Conservation (phyloP, 2,113 vertebrate species). For the Aptenodytes patagonicus region DNA sequence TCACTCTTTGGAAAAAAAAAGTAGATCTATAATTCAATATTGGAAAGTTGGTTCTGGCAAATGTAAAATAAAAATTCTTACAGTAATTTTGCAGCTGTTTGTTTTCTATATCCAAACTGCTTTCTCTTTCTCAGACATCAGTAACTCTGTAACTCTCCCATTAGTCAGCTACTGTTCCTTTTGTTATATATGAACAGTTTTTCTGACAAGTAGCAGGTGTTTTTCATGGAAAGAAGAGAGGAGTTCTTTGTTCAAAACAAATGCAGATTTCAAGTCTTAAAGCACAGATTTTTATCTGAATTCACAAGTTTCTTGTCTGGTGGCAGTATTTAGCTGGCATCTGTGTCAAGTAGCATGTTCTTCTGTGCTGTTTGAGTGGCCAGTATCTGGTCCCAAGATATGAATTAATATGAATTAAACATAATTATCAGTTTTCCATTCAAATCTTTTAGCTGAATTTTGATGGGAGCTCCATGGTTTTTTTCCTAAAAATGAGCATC, state of each 20-base stretch:
- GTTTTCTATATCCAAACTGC: background rate
- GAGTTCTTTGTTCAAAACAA: background rate
- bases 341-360: background rate
- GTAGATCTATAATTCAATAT: constrained; percentile 14
- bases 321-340: background rate
- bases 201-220: background rate
- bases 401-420: background rate
- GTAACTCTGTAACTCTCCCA: background rate
- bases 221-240: background rate
- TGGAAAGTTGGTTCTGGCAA: constrained; percentile 52
- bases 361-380: background rate
- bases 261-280: background rate
- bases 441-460: background rate
- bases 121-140: background rate
- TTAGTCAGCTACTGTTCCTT: background rate
- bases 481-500: background rate
- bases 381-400: background rate
- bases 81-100: constrained; percentile 33
- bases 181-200: background rate
- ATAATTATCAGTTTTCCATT: background rate
- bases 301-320: background rate
- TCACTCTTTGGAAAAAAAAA: background rate
- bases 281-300: background rate
- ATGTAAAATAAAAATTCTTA: constrained; percentile 9
- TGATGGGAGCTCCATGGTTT: background rate